Conservation (phyloP, 2,797 vertebrate genomes). For the Rousettus madagascariensis region DNA sequence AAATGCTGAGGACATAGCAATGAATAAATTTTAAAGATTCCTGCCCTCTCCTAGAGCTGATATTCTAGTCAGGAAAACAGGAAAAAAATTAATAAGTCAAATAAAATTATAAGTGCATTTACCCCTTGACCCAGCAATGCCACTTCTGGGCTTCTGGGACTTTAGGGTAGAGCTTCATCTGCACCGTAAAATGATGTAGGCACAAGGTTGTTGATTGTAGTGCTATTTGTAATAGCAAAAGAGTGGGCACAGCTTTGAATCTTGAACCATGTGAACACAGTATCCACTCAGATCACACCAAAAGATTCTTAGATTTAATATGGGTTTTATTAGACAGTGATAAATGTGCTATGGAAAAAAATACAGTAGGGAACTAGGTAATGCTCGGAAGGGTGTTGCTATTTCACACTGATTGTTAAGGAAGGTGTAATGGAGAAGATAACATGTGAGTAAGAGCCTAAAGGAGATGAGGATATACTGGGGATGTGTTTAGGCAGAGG, state of each 20-base stretch:
- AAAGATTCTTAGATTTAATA: background rate
- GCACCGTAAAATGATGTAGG: background rate
- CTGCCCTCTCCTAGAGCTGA: background rate
- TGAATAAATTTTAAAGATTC: background rate
- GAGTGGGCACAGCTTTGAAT: background rate
- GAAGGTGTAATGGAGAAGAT: background rate
- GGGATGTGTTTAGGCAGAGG: background rate
- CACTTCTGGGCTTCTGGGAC: background rate
- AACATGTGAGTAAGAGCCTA: background rate
- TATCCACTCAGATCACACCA: background rate
- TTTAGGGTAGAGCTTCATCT: background rate
- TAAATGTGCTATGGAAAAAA: background rate
- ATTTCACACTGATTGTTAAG: background rate
- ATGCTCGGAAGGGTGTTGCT: background rate
- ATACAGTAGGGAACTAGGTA: background rate
- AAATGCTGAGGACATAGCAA: background rate
- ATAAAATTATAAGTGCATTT: slow-evolving; percentile 8
- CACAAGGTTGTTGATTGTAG: background rate
- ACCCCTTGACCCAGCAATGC: background rate
- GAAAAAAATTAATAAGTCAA: background rate
- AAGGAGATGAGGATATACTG: background rate
- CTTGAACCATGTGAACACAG: background rate
- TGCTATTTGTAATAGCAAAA: background rate
- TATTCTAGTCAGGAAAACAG: background rate
- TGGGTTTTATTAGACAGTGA: background rate